Evolutionary conservation across 2,797 vertebrate species (phyloP), one percentile per base, ranked within the genome.

Genomic region (Hozukius guyotensis): DNA sequence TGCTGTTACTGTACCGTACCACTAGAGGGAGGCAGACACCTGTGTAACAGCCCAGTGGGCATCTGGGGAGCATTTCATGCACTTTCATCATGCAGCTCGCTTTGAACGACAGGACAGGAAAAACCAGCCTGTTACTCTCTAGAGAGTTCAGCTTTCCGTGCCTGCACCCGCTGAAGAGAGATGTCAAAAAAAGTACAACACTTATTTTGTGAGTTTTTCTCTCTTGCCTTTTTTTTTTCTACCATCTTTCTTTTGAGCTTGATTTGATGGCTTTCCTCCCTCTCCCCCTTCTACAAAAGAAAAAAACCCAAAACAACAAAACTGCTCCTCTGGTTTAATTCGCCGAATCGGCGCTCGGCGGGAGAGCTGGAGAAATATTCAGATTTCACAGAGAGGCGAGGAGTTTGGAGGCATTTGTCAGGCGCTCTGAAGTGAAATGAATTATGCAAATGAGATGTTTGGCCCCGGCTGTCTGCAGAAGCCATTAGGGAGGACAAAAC

Each of bases 21-120:
- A 91, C 57, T 4, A 88, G 93, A 77, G 75, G 92, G 92, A 83
- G 83, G 31, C 85, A 89, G 67, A 92, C 78, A 13, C 66, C 53
- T 3, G 22, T 1, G 2, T 5, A 71, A 29, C 16, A 1, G 69
- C 52, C 31, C n/a, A 7, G 2, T 14, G 29, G 25, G n/a, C 25
- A 3, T 20, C 71, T 8, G 53, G 2, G 2, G 56, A 68, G 29
- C 10, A 10, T 91, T 90, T 79, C 85, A 68, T 0, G 27, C 24
- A 4, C 81, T 87, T 87, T 80, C 86, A 80, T 90, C 87, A 89
- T 77, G 46, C 67, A 62, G 52, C 60, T 65, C 5, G 3, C 76
- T 80, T 38, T 84, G 59, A 87, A 56, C 1, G 18, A 67, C 69
- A 57, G 65, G 22, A 49, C 52, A 25, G 16, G 16, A 11, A 22